Evolutionary conservation across 2,888 invertebrate species (phyloP).

Genomic region (Campoletis raptor): DNA sequence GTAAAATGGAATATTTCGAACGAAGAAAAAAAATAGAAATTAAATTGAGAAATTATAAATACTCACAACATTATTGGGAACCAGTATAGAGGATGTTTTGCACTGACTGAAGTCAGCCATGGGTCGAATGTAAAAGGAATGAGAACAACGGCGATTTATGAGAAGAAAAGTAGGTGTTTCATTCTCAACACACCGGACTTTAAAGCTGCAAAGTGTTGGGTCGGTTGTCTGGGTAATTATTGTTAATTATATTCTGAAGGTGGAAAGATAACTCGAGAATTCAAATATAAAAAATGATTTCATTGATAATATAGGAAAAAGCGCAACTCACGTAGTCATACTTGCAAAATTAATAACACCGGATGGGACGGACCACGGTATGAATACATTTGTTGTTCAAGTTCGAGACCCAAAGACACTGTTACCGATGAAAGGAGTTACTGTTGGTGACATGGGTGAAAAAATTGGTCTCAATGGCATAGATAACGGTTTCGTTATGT

Average conservation of each 20-base stretch:
- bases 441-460: constrained; percentile 96
- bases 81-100: constrained; percentile 92
- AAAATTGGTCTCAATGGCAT: constrained; percentile 96
- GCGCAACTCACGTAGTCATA: constrained; percentile 94
- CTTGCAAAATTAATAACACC: constrained; percentile 95
- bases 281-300: not conserved
- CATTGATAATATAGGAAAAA: constrained; percentile 87
- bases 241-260: constrained; percentile 28
- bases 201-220: constrained; percentile 98
- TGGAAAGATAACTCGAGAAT: not conserved
- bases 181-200: constrained; percentile 96
- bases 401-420: constrained; percentile 91
- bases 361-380: constrained; percentile 92
- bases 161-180: constrained; percentile 91
- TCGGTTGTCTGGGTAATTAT: constrained; percentile 93
- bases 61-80: not conserved
- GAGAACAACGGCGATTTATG: constrained; percentile 96
- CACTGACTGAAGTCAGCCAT: constrained; percentile 97
- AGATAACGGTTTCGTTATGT: constrained; percentile 96
- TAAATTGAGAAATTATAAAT: not conserved
- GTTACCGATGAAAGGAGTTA: constrained; percentile 91
- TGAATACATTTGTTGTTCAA: constrained; percentile 96
- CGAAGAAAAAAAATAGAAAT: not conserved
- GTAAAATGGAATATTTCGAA: not conserved
- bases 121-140: constrained; percentile 97